Percentiles rank a stretch among this genome's conserved stretches.
Evolutionary conservation across 2,888 invertebrate genomes (phyloP).

Genomic region (Agonopterix heracliana): DNA sequence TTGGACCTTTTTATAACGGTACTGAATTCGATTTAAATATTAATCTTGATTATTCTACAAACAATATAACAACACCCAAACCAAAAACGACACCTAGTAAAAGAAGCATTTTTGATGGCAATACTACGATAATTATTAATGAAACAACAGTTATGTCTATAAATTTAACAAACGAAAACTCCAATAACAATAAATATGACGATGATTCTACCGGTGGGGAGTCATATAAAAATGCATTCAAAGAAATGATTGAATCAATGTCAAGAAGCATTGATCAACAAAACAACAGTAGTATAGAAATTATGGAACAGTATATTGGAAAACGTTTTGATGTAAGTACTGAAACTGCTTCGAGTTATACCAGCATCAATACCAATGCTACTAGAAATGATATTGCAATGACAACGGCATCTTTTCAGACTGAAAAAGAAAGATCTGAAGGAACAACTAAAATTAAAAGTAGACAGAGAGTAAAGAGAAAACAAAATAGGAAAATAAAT

Average conservation of each 20-base stretch:
- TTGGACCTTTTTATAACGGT: constrained; percentile 23
- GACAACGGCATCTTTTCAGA: not conserved
- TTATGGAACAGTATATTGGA: constrained; percentile 28
- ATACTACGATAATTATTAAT: constrained; percentile 11
- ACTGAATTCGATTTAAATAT: constrained; percentile 9
- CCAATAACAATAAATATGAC: constrained; percentile 26
- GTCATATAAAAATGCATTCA: constrained; percentile 20
- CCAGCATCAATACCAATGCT: too few species aligned
- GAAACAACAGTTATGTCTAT: constrained; percentile 17
- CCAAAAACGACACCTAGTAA: not conserved
- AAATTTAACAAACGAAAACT: constrained; percentile 28
- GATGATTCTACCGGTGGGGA: constrained; percentile 5
- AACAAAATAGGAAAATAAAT: constrained; percentile 28
- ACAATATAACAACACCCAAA: constrained; percentile 1
- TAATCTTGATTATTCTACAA: constrained; percentile 1
- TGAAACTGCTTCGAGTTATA: constrained; percentile 10
- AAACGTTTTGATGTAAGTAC: constrained; percentile 2
- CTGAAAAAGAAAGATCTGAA: not conserved
- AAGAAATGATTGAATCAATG: constrained; percentile 37
- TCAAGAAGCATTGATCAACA: constrained; percentile 46
- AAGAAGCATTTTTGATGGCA: constrained; percentile 5
- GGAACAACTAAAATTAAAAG: constrained; percentile 20
- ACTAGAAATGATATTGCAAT: too few species aligned
- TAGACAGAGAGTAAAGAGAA: constrained; percentile 27
- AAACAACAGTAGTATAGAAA: constrained; percentile 46